A percentile compares a stretch with the other conserved stretches of the same genome.
phyloP scores from a whole-genome alignment of 2,113 vertebrate species.

The Equus przewalskii region DNA sequence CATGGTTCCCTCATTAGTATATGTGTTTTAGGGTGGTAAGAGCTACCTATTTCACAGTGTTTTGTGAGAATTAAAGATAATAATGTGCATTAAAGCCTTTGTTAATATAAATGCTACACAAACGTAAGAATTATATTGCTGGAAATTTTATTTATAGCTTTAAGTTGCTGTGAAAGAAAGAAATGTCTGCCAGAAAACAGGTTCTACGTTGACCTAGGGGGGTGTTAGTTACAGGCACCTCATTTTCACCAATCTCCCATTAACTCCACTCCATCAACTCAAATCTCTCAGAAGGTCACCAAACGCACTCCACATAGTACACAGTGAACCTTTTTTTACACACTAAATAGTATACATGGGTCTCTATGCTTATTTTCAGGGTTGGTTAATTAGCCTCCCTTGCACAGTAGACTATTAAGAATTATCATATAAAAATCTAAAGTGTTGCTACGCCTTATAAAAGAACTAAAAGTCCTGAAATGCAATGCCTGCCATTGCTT shows the following conservation, averaged over 20 bases:
- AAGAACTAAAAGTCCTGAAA: background rate
- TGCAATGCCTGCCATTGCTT: background rate
- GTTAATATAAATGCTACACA: background rate
- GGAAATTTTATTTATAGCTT: background rate
- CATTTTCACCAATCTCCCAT: background rate
- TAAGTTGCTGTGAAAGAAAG: background rate
- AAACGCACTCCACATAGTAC: background rate
- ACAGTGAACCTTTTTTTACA: background rate
- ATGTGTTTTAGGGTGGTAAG: background rate
- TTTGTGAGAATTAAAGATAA: conserved; percentile 19
- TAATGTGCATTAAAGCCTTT: background rate
- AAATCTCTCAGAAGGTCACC: background rate
- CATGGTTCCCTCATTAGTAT: background rate
- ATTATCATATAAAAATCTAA: background rate
- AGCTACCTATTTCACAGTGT: background rate
- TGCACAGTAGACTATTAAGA: background rate
- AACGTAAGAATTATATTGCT: background rate
- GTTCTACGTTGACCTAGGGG: accelerated
- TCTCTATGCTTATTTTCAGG: background rate
- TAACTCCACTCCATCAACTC: background rate
- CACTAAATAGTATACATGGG: background rate
- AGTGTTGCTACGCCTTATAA: background rate
- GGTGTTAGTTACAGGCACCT: background rate
- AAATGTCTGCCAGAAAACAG: background rate
- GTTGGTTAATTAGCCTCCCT: background rate